Conservation (phyloP, 2,888 invertebrate species). For the Anthrax anthrax region DNA sequence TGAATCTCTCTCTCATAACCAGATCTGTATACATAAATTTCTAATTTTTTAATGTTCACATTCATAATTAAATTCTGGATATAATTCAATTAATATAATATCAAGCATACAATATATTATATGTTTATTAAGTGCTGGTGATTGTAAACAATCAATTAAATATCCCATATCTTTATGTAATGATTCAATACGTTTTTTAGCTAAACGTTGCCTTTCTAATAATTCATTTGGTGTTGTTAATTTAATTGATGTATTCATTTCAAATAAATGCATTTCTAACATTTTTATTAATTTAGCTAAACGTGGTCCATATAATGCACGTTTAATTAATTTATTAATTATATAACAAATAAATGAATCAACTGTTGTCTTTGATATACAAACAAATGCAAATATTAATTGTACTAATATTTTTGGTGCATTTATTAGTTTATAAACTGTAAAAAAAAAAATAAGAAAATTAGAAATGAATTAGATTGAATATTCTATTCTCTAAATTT, state of each 20-base stretch:
- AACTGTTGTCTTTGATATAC: constrained; percentile 32
- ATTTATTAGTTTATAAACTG: constrained; percentile 43
- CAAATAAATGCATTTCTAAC: constrained; percentile 37
- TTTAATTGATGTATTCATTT: constrained; percentile 20
- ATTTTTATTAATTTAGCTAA: constrained; percentile 43
- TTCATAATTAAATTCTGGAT: constrained; percentile 56
- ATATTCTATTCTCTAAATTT: too few species aligned
- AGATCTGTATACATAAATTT: too few species aligned
- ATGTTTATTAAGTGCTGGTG: constrained; percentile 49
- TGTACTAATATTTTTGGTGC: constrained; percentile 35
- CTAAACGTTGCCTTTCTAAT: constrained; percentile 28
- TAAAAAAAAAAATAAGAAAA: constrained; percentile 5
- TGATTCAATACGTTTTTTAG: constrained; percentile 32
- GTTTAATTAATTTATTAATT: constrained; percentile 30
- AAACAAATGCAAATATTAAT: constrained; percentile 37
- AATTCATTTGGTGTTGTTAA: constrained; percentile 23
- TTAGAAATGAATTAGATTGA: too few species aligned
- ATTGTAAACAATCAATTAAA: constrained; percentile 38
- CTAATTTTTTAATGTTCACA: too few species aligned
- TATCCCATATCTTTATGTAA: constrained; percentile 32
- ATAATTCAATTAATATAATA: constrained; percentile 56
- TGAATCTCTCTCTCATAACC: too few species aligned
- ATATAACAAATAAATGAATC: constrained; percentile 35
- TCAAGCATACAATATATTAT: constrained; percentile 68
- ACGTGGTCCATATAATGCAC: constrained; percentile 38